Evolutionary conservation across 2,888 invertebrate species (phyloP).

Genomic region (Osmoderma eremita): DNA sequence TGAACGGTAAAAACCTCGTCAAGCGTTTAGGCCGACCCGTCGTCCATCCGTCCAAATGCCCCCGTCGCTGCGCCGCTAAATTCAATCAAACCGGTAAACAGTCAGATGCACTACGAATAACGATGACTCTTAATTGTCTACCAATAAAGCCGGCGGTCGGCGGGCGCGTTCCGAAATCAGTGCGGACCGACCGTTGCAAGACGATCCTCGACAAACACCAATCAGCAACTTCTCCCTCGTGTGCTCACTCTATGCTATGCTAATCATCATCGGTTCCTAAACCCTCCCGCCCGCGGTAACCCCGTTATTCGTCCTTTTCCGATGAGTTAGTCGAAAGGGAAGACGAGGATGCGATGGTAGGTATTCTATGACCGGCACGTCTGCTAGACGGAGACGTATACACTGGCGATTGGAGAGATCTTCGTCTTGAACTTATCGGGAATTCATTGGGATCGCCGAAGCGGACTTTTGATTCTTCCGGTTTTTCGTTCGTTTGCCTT

Average conservation of each 20-base stretch:
- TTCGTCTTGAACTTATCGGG: no score
- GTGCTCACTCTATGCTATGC: slow-evolving; percentile 50
- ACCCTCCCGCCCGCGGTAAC: background rate
- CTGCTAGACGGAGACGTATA: no score
- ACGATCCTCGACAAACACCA: slow-evolving; percentile 63
- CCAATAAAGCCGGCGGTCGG: slow-evolving; percentile 59
- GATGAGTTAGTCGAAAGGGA: no score
- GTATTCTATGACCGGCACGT: no score
- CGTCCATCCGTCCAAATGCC: background rate
- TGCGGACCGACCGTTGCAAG: slow-evolving; percentile 57
- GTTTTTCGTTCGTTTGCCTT: no score
- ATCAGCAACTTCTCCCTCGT: slow-evolving; percentile 55
- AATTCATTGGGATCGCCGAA: no score
- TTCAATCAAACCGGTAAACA: slow-evolving; percentile 63
- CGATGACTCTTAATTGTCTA: slow-evolving; percentile 64
- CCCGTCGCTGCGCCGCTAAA: slow-evolving; percentile 48
- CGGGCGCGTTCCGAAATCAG: slow-evolving; percentile 53
- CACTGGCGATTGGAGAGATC: no score
- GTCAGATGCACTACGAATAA: slow-evolving; percentile 60
- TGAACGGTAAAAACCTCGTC: slow-evolving; percentile 52
- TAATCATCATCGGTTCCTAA: slow-evolving; percentile 49
- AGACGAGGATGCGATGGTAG: no score
- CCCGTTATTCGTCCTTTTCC: no score
- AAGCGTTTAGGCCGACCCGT: slow-evolving; percentile 46
- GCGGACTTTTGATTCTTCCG: no score